These are phyloP conservation scores for Cossypha caffra DNA, from an alignment of 2,797 vertebrate genomes.

Conservation along the genomic window DNA sequence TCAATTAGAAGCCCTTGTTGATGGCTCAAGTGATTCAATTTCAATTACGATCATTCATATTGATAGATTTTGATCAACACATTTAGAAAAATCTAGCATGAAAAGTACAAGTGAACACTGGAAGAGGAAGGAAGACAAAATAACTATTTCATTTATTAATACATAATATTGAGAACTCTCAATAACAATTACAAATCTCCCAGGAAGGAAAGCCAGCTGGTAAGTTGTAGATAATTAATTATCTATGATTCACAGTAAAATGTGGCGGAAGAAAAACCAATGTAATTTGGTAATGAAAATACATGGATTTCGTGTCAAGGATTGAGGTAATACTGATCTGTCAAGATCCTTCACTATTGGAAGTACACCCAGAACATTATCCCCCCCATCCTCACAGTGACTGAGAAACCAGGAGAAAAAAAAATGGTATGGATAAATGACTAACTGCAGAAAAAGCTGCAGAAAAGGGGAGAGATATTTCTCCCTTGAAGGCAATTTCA, in stretches of 20 bases:
- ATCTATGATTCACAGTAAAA: not conserved
- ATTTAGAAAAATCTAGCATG: not conserved
- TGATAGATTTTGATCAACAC: not conserved
- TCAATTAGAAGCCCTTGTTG: not conserved
- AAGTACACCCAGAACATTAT: not conserved
- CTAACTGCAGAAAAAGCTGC: not conserved
- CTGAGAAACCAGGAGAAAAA: not conserved
- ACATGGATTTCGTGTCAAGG: not conserved
- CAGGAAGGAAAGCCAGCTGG: not conserved
- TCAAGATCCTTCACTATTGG: not conserved
- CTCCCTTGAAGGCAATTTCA: not conserved
- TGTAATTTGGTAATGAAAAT: not conserved
- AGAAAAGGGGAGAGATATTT: not conserved
- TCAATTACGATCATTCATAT: not conserved
- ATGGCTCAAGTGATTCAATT: not conserved
- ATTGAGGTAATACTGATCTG: not conserved
- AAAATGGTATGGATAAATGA: not conserved
- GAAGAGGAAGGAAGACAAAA: not conserved
- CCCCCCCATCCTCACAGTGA: rapidly evolving
- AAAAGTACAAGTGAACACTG: not conserved
- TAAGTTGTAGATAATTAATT: not conserved
- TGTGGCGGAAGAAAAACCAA: not conserved
- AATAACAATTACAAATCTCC: not conserved
- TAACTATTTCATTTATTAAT: not conserved
- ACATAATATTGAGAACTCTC: not conserved